These are phyloP conservation scores for Dolichomitus sp. DNA, from an alignment of 2,888 invertebrate genomes.

Conservation along the genomic window DNA sequence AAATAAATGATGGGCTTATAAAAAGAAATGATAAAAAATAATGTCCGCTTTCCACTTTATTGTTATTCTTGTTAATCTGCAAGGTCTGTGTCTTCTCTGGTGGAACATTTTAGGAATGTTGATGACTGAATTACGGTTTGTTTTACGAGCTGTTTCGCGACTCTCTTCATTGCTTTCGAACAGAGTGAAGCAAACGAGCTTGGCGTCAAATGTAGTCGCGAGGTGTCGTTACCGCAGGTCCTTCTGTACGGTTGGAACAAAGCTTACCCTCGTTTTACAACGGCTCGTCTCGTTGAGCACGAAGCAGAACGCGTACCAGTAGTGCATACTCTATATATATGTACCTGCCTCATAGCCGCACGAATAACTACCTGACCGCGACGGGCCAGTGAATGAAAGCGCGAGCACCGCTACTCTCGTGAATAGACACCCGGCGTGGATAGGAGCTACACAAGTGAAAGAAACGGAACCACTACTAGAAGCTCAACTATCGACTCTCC, in stretches of 20 bases:
- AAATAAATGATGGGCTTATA: not conserved
- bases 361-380: constrained; percentile 54
- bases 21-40: not conserved
- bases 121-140: constrained; percentile 8
- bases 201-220: not conserved
- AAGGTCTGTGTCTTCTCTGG: not conserved
- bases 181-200: constrained; percentile 7
- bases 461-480: constrained; percentile 47
- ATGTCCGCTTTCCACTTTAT: not conserved
- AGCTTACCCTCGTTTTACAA: constrained; percentile 34
- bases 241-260: not conserved
- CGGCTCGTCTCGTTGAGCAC: constrained; percentile 13
- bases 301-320: constrained; percentile 6
- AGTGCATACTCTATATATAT: not conserved
- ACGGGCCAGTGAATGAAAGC: constrained; percentile 54
- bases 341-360: constrained; percentile 23
- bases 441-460: constrained; percentile 28
- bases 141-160: constrained; percentile 16
- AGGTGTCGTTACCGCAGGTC: constrained; percentile 26
- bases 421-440: constrained; percentile 39
- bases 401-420: constrained; percentile 29
- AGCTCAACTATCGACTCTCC: constrained; percentile 50
- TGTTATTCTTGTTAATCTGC: not conserved
- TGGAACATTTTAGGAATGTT: not conserved
- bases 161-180: constrained; percentile 18